Percentiles rank a stretch among this genome's conserved stretches.
These are phyloP conservation scores for Ptyas mucosa DNA, from an alignment of 2,113 vertebrate genomes.

Conservation along the genomic window DNA sequence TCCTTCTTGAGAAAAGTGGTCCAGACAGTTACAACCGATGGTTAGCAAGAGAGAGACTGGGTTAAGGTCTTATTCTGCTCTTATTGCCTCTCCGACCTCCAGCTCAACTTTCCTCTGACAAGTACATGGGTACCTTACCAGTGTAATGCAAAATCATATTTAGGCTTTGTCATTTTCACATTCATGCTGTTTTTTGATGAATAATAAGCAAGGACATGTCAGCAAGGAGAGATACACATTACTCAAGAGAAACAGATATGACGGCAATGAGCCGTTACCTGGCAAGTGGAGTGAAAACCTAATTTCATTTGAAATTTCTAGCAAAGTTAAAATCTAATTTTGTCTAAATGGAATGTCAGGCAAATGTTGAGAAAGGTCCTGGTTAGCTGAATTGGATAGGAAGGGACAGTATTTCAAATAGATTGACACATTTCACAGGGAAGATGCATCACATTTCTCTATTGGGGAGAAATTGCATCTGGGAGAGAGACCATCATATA, in stretches of 20 bases:
- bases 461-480: background rate
- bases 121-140: constrained; percentile 33
- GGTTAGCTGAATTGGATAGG: background rate
- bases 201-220: constrained; percentile 47
- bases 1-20: constrained; percentile 8
- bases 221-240: constrained; percentile 26
- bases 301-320: background rate
- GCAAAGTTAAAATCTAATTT: background rate
- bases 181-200: constrained; percentile 41
- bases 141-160: constrained; percentile 35
- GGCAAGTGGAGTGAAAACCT: background rate
- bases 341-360: background rate
- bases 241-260: constrained; percentile 22
- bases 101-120: constrained; percentile 47
- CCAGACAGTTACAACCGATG: constrained; percentile 11
- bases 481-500: background rate
- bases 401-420: background rate
- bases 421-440: background rate
- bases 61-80: constrained; percentile 7
- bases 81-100: constrained; percentile 16
- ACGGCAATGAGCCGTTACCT: background rate
- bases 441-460: background rate
- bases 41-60: constrained; percentile 2
- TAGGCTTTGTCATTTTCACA: constrained; percentile 45
- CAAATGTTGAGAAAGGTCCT: background rate